A percentile compares a stretch with the other conserved stretches of the same genome.
These are phyloP conservation scores for Diplolepis rosae DNA, from an alignment of 2,888 invertebrate genomes.

Conservation along the genomic window DNA sequence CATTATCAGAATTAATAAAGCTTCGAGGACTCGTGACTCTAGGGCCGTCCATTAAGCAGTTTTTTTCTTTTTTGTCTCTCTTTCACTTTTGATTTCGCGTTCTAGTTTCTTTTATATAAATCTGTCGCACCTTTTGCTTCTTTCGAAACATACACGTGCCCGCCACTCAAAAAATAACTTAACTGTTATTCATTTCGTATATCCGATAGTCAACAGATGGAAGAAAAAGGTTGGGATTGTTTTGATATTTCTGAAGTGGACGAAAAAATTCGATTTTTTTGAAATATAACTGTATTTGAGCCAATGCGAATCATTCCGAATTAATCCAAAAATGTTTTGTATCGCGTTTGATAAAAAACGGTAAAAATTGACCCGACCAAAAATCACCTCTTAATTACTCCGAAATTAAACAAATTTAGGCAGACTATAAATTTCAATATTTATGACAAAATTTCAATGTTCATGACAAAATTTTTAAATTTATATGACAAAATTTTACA, in stretches of 20 bases:
- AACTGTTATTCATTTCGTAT: neutral
- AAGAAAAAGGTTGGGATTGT: neutral
- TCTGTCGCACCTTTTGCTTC: neutral
- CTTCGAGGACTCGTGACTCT: constrained; percentile 41
- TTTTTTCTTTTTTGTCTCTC: constrained; percentile 38
- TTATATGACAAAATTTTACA: too few species aligned
- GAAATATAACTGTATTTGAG: too few species aligned
- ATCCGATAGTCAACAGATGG: neutral
- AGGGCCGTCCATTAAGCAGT: constrained; percentile 27
- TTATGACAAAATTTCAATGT: too few species aligned
- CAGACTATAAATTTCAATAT: too few species aligned
- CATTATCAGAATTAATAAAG: constrained; percentile 61
- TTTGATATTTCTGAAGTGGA: neutral
- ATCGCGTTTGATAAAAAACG: too few species aligned
- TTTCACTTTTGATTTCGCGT: constrained; percentile 40
- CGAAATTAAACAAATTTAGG: too few species aligned
- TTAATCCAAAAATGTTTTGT: too few species aligned
- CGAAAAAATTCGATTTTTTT: too few species aligned
- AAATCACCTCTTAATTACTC: too few species aligned
- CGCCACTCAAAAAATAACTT: neutral
- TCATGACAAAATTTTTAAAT: too few species aligned
- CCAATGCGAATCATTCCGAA: too few species aligned
- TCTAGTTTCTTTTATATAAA: constrained; percentile 33
- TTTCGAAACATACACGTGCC: neutral
- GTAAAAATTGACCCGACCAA: too few species aligned